Evolutionary conservation across 2,113 vertebrate genomes (phyloP).

Genomic region (Promerops cafer): DNA sequence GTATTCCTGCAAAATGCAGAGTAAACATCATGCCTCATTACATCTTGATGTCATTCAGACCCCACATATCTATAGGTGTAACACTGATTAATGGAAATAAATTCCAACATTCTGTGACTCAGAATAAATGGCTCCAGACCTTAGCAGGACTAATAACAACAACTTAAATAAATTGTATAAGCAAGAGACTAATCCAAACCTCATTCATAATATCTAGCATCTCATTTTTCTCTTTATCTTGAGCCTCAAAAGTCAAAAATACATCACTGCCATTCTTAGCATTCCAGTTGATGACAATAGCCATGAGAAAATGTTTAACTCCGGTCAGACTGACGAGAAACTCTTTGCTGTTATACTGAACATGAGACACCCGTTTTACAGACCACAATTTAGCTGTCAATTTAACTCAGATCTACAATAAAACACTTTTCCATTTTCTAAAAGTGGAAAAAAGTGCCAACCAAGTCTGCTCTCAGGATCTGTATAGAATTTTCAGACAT

Average conservation of each 20-base stretch:
- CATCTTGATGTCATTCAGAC: neutral
- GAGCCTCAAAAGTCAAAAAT: neutral
- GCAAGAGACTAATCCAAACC: neutral
- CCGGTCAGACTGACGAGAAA: accelerated
- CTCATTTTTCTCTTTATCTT: neutral
- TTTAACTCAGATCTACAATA: neutral
- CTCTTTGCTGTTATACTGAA: neutral
- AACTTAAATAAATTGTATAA: neutral
- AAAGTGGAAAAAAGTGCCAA: neutral
- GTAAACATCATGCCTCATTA: conserved; percentile 63
- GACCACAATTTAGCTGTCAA: neutral
- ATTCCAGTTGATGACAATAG: neutral
- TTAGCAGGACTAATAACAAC: neutral
- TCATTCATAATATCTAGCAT: neutral
- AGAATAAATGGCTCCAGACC: neutral
- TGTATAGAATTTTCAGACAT: neutral
- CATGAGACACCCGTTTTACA: neutral
- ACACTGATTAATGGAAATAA: conserved; percentile 57
- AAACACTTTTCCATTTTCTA: neutral
- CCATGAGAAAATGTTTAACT: neutral
- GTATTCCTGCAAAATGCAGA: conserved; percentile 22
- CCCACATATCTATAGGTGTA: neutral
- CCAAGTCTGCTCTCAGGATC: neutral
- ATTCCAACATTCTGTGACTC: conserved; percentile 5
- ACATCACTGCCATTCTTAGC: neutral